These are phyloP conservation scores for Anoplius nigerrimus DNA, from an alignment of 2,888 invertebrate species.

Conservation along the genomic window DNA sequence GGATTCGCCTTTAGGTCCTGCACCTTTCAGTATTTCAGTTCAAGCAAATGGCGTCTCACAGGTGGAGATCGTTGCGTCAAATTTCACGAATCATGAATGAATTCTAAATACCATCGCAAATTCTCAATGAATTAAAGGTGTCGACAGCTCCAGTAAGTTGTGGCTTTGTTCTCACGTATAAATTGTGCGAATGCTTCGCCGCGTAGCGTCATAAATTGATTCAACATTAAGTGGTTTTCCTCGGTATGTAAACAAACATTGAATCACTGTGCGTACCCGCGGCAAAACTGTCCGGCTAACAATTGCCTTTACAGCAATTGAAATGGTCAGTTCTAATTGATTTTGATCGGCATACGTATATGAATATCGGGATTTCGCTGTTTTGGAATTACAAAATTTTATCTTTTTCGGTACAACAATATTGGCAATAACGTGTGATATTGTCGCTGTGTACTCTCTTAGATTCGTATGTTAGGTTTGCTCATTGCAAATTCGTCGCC, in stretches of 20 bases:
- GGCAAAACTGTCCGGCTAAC: neutral
- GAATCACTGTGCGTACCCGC: slow-evolving; percentile 12
- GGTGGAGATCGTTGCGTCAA: slow-evolving; percentile 74
- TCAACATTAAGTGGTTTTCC: slow-evolving; percentile 17
- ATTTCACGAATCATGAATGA: slow-evolving; percentile 75
- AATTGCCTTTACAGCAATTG: no score
- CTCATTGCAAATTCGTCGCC: no score
- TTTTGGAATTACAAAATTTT: no score
- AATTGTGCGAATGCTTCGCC: neutral
- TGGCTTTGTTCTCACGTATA: neutral
- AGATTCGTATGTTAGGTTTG: no score
- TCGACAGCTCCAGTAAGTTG: slow-evolving; percentile 61
- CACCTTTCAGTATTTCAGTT: slow-evolving; percentile 57
- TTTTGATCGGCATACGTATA: no score
- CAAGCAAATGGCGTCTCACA: slow-evolving; percentile 76
- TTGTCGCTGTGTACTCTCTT: no score
- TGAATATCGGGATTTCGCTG: no score
- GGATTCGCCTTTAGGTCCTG: no score
- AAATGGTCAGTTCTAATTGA: no score
- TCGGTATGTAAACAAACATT: slow-evolving; percentile 55
- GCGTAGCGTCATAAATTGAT: neutral
- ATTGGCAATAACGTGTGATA: no score
- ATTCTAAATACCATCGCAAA: slow-evolving; percentile 65
- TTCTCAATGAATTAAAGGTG: slow-evolving; percentile 53
- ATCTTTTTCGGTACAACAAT: no score